Base-by-base conservation (phyloP, 2,888 invertebrate species). In the Drosophila testacea region DNA sequence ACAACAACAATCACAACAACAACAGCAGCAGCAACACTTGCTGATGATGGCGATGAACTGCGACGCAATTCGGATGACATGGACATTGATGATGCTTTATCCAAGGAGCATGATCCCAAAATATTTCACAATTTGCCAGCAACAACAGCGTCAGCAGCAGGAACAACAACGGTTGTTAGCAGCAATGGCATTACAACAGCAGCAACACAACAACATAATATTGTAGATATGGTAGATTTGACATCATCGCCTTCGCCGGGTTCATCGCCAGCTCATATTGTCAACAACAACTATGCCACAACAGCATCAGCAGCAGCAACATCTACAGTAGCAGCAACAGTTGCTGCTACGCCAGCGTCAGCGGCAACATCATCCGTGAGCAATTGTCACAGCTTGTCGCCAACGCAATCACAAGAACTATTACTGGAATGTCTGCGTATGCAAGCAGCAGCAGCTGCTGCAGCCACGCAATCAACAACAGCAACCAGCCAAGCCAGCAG, bases 201-300 rank as follows among this genome's bases (percentile, higher is more conserved):
- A 28, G 22, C 51, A 32, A 32, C 27, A 63, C 13, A 60, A 27
- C 67, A 72, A 54, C 80, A 87, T 41, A 82, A 84, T 44, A 83
- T 89, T 16, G 88, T 92, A 41, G 92, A 92, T 47, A 91, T 91
- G 30, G 92, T 92, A 32, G 92, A 92, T 72, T 68, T 92, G 52
- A 92, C 92, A 9, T 91, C 91, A 11, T 92, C 92, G 3, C 92
- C 92, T 0, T 92, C 92, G 16, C 91, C 92, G 0, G 89, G 91
- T 0, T 89, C 91, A 3, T 91, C 92, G 54, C 92, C 92, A 4
- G 80, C 88, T 4, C 91, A 86, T 57, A 46, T 48, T 11, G 52
- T 42, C 38, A 74, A 47, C 38, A 74, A 47, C 38, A 72, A 34
- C 51, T 57, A 36, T 65, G 46, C 62, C 13, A 27, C 27, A 39